Conservation (phyloP, 2,888 invertebrate genomes). For the Parochlus steinenii region DNA sequence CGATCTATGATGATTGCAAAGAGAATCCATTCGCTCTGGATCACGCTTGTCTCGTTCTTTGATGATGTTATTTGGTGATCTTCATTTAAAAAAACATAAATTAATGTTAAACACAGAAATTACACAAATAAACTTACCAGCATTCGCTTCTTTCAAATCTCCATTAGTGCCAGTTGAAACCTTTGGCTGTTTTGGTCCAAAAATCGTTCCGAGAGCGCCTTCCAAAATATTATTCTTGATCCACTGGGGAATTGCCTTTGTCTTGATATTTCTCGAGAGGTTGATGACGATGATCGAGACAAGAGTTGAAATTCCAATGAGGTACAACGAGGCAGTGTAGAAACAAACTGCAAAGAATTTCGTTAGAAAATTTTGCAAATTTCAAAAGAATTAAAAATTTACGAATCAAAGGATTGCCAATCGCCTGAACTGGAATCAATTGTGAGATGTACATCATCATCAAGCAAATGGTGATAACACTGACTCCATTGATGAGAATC, state of each 20-base stretch:
- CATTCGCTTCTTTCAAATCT: too few relatives aligned
- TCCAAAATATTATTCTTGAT: constrained; percentile 22
- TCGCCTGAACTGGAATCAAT: constrained; percentile 32
- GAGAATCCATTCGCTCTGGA: too few relatives aligned
- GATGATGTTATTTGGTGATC: too few relatives aligned
- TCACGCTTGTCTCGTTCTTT: too few relatives aligned
- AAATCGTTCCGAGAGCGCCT: constrained; percentile 17
- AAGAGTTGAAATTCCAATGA: constrained; percentile 35
- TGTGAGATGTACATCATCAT: constrained; percentile 46
- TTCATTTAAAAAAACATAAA: too few relatives aligned
- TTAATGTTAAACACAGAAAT: too few relatives aligned
- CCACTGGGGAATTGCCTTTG: constrained; percentile 30
- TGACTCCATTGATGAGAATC: constrained; percentile 39
- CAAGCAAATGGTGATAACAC: constrained; percentile 39
- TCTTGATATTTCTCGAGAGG: constrained; percentile 30
- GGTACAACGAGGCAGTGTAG: constrained; percentile 35
- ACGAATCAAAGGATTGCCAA: constrained; percentile 33
- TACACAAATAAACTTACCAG: too few relatives aligned
- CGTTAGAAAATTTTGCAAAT: constrained; percentile 5
- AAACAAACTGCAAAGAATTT: constrained; percentile 33
- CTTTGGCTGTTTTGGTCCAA: constrained; percentile 15
- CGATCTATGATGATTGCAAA: too few relatives aligned
- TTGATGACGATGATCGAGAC: constrained; percentile 37
- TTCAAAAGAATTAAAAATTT: too few relatives aligned
- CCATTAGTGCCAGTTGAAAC: too few relatives aligned